These are phyloP conservation scores for Trididemnum clinides DNA, from an alignment of 23 tunicate species.

Conservation along the genomic window DNA sequence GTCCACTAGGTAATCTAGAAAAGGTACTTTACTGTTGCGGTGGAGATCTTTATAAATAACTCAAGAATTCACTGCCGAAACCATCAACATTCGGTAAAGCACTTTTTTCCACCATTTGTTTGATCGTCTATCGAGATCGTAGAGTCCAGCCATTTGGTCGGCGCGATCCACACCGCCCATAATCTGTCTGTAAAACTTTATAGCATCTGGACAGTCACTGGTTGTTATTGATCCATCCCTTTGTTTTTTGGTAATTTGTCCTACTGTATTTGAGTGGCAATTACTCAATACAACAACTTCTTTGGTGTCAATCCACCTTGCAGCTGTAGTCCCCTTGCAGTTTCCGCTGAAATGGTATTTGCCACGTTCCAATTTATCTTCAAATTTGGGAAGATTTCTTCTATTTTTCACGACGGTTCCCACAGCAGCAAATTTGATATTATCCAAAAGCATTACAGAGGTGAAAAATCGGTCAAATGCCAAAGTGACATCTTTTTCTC, in stretches of 20 bases:
- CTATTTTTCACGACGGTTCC: slow-evolving; percentile 17
- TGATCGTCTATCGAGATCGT: slow-evolving; percentile 22
- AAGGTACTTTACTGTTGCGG: neutral
- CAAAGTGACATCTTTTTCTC: too few species aligned
- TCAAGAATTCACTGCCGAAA: slow-evolving; percentile 24
- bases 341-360: slow-evolving; percentile 2
- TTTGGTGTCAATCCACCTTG: slow-evolving; percentile 19
- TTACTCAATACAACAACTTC: slow-evolving; percentile 19
- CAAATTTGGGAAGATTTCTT: slow-evolving; percentile 4
- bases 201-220: slow-evolving; percentile 31
- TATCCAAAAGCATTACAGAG: slow-evolving; percentile 3
- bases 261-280: neutral
- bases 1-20: neutral
- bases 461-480: slow-evolving; percentile 41
- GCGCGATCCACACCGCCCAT: slow-evolving; percentile 35
- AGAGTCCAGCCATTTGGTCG: slow-evolving; percentile 26
- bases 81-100: neutral
- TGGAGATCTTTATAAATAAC: slow-evolving; percentile 23
- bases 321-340: neutral
- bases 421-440: neutral
- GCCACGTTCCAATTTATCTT: neutral
- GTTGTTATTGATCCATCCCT: slow-evolving; percentile 22
- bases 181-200: neutral
- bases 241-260: neutral
- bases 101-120: slow-evolving; percentile 41